Base-by-base conservation (phyloP, 1,140 invertebrate species). In the Drosophila teissieri region DNA sequence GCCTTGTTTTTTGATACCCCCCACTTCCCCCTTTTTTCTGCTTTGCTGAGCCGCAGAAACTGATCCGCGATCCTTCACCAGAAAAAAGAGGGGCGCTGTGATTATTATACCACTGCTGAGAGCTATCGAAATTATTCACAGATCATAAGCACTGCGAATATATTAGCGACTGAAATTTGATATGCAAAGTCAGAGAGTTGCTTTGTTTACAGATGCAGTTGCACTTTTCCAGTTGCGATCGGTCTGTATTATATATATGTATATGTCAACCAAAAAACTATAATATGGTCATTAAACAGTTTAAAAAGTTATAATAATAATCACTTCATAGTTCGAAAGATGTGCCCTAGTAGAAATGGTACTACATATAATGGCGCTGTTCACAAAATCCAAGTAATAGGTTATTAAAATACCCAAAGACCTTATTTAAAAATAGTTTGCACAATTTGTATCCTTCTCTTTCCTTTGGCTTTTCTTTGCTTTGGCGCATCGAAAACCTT, bases 41-140 rank as follows among this genome's bases (percentile, higher is more conserved):
- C 73, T 65, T 75, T 65, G 72, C 73, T 75, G 60, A 73, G 54
- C 67, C 44, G 51, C 51, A 31, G 55, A 48, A 55, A 70, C 27
- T 70, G 64, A 70, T 70, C 51, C 63, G 42, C 63, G n/a, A 69
- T 56, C 49, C 51, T 70, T 46, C 24, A 44, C 48, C 12, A 19
- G 19, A 19, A 27, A 24, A 27, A 63, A 27, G 34, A 15, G 34
- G 34, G 12, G 55, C 55, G 60, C 42, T 31, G 24, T 31, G 58
- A 48, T 65, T 48, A 60, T 48, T 51, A 42, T 17, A 27, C 22
- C 34, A 48, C 31, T 19, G 40, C 61, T 24, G 3, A 6, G 44
- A 45, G 58, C 36, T 4, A 42, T 17, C n/a, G 24, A 34, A 42
- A 67, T 67, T 67, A 67, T 67, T 63, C 58, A 64, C 63, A 64